phyloP scores from a whole-genome alignment of 2,113 vertebrate genomes.

The Mugil cephalus region DNA sequence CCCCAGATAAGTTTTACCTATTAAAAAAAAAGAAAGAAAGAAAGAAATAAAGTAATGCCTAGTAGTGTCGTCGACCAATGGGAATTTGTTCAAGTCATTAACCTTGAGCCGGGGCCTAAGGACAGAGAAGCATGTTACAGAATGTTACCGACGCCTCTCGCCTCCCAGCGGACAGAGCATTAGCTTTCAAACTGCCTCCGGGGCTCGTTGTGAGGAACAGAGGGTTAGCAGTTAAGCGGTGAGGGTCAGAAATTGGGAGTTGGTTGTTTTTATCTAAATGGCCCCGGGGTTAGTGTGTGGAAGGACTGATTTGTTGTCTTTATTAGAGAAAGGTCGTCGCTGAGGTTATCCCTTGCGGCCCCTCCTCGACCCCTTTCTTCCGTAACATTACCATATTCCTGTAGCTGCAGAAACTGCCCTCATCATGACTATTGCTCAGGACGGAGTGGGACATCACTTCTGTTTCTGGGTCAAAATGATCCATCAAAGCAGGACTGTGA shows the following conservation, averaged over 20 bases:
- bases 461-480: constrained; percentile 1
- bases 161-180: constrained; percentile 30
- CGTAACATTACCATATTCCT: constrained; percentile 30
- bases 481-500: not conserved
- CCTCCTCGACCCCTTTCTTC: constrained; percentile 25
- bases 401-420: constrained; percentile 4
- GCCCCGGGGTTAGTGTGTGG: constrained; percentile 15
- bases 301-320: constrained; percentile 32
- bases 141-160: constrained; percentile 37
- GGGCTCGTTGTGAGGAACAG: constrained; percentile 33
- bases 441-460: constrained; percentile 5
- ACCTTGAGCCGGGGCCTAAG: constrained; percentile 63
- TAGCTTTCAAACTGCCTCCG: constrained; percentile 49
- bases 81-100: constrained; percentile 55
- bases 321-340: constrained; percentile 32
- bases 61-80: constrained; percentile 19
- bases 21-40: not conserved
- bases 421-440: constrained; percentile 33
- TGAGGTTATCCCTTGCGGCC: constrained; percentile 22
- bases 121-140: constrained; percentile 52
- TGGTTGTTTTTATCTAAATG: constrained; percentile 40
- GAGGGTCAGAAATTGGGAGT: constrained; percentile 40
- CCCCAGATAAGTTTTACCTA: not conserved
- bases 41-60: not conserved
- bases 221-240: constrained; percentile 48